Conservation (phyloP, 2,797 vertebrate genomes). For the Manis crassicaudata region DNA sequence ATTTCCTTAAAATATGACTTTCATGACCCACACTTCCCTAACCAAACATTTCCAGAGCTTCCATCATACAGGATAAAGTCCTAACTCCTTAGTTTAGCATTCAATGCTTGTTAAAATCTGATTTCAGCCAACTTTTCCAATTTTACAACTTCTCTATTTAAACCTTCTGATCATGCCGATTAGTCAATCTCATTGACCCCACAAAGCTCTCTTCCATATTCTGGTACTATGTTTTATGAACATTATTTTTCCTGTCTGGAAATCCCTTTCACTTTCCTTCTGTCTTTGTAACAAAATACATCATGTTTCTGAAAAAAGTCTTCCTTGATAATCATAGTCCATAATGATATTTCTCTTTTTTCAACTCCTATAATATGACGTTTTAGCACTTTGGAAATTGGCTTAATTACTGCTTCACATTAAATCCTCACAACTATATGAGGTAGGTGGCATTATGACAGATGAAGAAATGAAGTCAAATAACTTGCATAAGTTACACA, state of each 20-base stretch:
- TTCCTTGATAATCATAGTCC: background rate
- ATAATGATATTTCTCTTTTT: background rate
- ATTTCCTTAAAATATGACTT: constrained; percentile 11
- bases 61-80: background rate
- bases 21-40: background rate
- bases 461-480: constrained; percentile 37
- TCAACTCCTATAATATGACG: background rate
- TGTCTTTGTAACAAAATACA: background rate
- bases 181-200: background rate
- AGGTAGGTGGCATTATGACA: background rate
- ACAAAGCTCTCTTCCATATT: constrained; percentile 6
- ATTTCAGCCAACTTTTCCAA: background rate
- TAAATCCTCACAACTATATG: background rate
- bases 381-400: constrained; percentile 31
- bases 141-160: background rate
- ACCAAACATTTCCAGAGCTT: background rate
- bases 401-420: background rate
- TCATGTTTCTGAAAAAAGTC: background rate
- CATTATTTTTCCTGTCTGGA: background rate
- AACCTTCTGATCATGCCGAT: background rate
- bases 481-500: background rate
- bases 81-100: background rate
- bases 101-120: background rate
- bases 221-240: background rate
- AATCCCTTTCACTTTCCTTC: constrained; percentile 4